Evolutionary conservation across 1,140 invertebrate genomes (phyloP).

Genomic region (Paramacrobiotus metropolitanus): DNA sequence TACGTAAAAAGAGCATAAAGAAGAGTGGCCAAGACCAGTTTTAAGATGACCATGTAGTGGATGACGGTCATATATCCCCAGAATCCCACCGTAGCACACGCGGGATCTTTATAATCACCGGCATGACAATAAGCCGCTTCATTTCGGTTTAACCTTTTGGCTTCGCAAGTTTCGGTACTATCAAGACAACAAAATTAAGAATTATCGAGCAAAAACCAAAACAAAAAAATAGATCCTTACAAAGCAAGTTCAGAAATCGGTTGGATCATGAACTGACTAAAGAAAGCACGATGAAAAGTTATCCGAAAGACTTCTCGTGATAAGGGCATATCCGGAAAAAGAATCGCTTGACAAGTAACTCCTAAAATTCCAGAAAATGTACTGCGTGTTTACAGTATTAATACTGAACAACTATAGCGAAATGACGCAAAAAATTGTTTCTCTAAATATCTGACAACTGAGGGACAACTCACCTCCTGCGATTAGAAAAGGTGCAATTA

Average conservation of each 20-base stretch:
- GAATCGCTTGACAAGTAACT: conserved; percentile 23
- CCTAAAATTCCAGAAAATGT: no score
- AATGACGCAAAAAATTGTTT: no score
- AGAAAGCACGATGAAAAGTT: conserved; percentile 21
- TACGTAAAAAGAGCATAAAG: conserved; percentile 26
- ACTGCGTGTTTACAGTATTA: no score
- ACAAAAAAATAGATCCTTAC: neutral
- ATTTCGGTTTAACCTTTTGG: neutral
- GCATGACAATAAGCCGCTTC: neutral
- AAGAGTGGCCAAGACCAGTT: conserved; percentile 24
- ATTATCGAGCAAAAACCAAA: neutral
- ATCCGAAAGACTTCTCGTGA: conserved; percentile 17
- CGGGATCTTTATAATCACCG: neutral
- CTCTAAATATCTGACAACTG: no score
- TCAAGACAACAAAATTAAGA: neutral
- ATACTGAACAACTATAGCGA: no score
- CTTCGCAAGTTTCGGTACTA: neutral
- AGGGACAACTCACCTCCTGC: no score
- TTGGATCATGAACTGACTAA: conserved; percentile 23
- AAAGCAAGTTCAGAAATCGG: conserved; percentile 20
- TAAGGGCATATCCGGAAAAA: conserved; percentile 25
- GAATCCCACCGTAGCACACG: conserved; percentile 21
- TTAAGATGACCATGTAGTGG: conserved; percentile 24
- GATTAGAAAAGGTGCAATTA: conserved; percentile 24
- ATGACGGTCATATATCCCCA: conserved; percentile 23